Conservation (phyloP, 1,140 invertebrate genomes). For the Temnothorax nylanderi region DNA sequence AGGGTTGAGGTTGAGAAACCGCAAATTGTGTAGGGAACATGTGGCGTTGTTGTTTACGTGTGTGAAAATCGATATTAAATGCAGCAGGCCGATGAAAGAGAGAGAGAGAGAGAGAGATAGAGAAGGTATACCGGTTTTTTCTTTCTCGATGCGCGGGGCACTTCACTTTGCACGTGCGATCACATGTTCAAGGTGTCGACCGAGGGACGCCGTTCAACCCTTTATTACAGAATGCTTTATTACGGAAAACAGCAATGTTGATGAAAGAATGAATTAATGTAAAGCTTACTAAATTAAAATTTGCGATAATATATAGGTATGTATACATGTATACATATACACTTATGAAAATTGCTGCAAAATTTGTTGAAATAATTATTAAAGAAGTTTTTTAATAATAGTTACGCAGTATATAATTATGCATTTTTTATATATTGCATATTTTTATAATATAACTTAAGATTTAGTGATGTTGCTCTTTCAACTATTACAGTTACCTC, state of each 20-base stretch:
- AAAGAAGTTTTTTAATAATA: neutral
- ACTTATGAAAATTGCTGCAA: neutral
- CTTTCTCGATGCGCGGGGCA: neutral
- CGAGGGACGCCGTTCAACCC: neutral
- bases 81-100: neutral
- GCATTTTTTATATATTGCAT: too few relatives aligned
- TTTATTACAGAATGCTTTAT: conserved; percentile 7
- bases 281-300: neutral
- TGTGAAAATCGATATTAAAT: conserved; percentile 51
- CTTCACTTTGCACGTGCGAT: conserved; percentile 36
- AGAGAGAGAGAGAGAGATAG: neutral
- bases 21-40: conserved; percentile 20
- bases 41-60: conserved; percentile 41
- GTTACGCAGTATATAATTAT: neutral
- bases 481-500: neutral
- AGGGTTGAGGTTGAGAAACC: conserved; percentile 15
- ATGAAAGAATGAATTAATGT: neutral
- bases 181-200: conserved; percentile 17
- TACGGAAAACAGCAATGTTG: neutral
- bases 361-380: conserved; percentile 15
- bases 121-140: neutral
- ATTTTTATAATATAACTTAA: neutral
- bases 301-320: neutral
- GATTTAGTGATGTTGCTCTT: neutral
- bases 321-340: neutral